Evolutionary conservation across 1,140 invertebrate genomes (phyloP), one percentile per base, ranked within the genome.

Genomic region (Drosophila biarmipes): DNA sequence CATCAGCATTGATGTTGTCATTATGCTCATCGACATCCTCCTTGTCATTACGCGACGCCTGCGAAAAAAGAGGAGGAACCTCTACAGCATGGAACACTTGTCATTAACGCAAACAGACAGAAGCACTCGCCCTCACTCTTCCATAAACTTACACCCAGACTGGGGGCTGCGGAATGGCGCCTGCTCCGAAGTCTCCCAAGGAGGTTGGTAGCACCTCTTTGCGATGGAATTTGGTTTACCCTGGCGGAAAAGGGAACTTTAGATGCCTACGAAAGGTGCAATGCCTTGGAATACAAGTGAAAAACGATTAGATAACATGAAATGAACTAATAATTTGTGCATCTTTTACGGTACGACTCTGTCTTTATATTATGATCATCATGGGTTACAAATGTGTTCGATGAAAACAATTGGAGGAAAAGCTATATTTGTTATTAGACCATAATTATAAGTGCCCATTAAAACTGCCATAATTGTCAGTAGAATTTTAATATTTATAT

Each of bases 1-100:
- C 82, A 82, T 69, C 63, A 78, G 74, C 82, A 86, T 87, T 86
- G 82, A 86, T 87, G 82, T 72, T 87, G 82, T 87, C 79, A 82
- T 87, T 87, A 86, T 86, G 72, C 78, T 68, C 82, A 87, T 86
- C 78, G 78, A 78, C 82, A 78, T 87, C 84, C 53, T 74, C 71
- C 82, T 69, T 87, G 82, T 86, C 82, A 86, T 86, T 87, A 87
- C 84, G 71, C 49, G 69, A 45, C 63, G 58, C 71, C 82, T 63
- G 67, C 63, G 53, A 80, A 64, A 74, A 63, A 53, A 35, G 34
- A 49, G 42, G 31, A 63, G 35, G 51, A 45, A 74, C 51, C 74
- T 64, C 56, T 56, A 52, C 71, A 74, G 53, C 82, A 87, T 73
- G 78, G 76, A 86, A 86, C 82, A 86, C 82, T 86, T 86, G 84